Percentiles rank a stretch among this genome's conserved stretches.
Evolutionary conservation across 2,888 invertebrate species (phyloP).

Genomic region (Thereva unica): DNA sequence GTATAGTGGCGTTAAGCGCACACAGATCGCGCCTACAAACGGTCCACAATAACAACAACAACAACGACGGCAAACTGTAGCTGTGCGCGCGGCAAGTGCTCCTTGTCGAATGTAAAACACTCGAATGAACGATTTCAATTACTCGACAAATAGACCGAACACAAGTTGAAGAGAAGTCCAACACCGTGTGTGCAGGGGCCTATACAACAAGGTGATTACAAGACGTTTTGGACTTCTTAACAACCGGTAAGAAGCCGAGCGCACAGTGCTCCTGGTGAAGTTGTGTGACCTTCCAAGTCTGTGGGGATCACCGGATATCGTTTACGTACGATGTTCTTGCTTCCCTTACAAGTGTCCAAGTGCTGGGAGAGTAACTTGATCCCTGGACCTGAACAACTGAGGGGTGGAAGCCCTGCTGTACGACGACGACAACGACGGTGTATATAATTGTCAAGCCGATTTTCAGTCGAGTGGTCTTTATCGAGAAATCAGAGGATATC

Average conservation of each 20-base stretch:
- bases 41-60: no score
- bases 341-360: not conserved
- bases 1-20: no score
- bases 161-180: no score
- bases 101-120: conserved; percentile 27
- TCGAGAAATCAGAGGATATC: no score
- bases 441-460: no score
- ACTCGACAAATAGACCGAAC: conserved; percentile 28
- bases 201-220: conserved; percentile 33
- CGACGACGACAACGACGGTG: no score
- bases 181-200: not conserved
- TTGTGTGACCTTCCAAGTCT: conserved; percentile 19
- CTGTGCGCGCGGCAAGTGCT: conserved; percentile 2
- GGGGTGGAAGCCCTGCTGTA: not conserved
- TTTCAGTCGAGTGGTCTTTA: no score
- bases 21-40: no score
- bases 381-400: conserved; percentile 32
- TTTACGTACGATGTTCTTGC: not conserved
- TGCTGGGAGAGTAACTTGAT: conserved; percentile 22
- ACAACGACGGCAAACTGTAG: no score
- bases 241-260: not conserved
- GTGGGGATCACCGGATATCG: conserved; percentile 29
- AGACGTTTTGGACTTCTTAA: conserved; percentile 28
- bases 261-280: not conserved
- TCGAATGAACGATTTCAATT: conserved; percentile 34